Conservation (phyloP, 2,797 vertebrate species). For the Aselliscus stoliczkanus region DNA sequence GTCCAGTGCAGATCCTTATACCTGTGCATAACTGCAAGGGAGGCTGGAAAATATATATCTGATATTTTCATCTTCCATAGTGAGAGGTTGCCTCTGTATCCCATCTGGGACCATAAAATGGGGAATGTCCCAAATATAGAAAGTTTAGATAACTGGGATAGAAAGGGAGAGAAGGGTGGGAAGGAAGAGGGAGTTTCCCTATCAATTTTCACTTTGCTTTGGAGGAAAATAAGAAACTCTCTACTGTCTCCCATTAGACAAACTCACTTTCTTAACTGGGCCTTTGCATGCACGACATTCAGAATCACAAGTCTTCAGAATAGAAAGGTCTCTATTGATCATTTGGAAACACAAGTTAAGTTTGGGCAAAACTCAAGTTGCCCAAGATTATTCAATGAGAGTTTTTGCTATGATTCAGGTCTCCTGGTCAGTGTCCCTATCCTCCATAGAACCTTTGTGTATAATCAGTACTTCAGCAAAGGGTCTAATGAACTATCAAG, state of each 20-base stretch:
- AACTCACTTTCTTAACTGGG: neutral
- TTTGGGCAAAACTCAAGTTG: neutral
- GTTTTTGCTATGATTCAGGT: neutral
- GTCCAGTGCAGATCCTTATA: neutral
- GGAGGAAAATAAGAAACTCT: neutral
- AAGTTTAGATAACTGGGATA: neutral
- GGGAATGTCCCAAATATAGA: neutral
- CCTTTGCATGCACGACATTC: neutral
- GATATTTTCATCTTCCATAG: neutral
- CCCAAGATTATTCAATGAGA: neutral
- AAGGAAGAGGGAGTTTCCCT: neutral
- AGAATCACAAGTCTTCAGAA: neutral
- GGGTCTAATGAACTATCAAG: neutral
- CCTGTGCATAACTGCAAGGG: neutral
- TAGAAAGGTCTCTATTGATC: neutral
- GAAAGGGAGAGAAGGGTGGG: neutral
- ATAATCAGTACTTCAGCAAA: neutral
- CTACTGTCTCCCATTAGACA: neutral
- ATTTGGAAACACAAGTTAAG: neutral
- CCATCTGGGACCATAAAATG: neutral
- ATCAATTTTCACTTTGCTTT: constrained; percentile 1
- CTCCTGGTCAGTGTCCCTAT: neutral
- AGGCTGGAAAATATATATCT: neutral
- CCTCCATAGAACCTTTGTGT: neutral
- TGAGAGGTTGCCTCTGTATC: neutral